Percentiles rank a stretch among this genome's conserved stretches.
phyloP scores from a whole-genome alignment of 2,888 invertebrate genomes.

The Caradrina clavipalpis region DNA sequence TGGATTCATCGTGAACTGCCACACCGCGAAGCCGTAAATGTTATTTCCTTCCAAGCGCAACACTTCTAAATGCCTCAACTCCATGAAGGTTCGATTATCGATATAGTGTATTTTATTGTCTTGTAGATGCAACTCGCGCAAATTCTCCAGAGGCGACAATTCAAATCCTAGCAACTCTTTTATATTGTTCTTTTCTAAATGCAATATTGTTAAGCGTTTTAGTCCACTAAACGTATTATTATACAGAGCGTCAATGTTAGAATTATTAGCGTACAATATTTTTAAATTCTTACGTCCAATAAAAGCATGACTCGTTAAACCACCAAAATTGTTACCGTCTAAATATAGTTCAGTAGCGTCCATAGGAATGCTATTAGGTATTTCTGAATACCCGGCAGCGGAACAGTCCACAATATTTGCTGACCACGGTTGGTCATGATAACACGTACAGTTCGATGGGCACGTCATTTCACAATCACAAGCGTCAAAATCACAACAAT shows the following conservation, averaged over 20 bases:
- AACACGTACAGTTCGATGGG: conserved; percentile 98
- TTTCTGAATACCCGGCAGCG: conserved; percentile 94
- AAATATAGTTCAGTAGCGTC: conserved; percentile 98
- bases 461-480: conserved; percentile 99
- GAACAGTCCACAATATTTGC: conserved; percentile 98
- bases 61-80: conserved; percentile 95
- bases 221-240: conserved; percentile 98
- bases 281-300: conserved; percentile 97
- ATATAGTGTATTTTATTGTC: conserved; percentile 96
- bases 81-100: conserved; percentile 96
- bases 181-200: conserved; percentile 97
- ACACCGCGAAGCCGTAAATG: conserved; percentile 95
- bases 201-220: conserved; percentile 94
- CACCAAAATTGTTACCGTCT: conserved; percentile 97
- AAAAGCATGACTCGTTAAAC: conserved; percentile 96
- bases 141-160: conserved; percentile 94
- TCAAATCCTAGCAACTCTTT: conserved; percentile 95
- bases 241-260: conserved; percentile 95
- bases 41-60: conserved; percentile 96
- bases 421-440: conserved; percentile 98
- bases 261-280: conserved; percentile 96
- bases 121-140: conserved; percentile 96
- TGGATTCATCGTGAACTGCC: conserved; percentile 96
- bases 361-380: conserved; percentile 98
- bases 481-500: conserved; percentile 99